Conservation (phyloP, 2,888 invertebrate species). For the Pterostichus niger region DNA sequence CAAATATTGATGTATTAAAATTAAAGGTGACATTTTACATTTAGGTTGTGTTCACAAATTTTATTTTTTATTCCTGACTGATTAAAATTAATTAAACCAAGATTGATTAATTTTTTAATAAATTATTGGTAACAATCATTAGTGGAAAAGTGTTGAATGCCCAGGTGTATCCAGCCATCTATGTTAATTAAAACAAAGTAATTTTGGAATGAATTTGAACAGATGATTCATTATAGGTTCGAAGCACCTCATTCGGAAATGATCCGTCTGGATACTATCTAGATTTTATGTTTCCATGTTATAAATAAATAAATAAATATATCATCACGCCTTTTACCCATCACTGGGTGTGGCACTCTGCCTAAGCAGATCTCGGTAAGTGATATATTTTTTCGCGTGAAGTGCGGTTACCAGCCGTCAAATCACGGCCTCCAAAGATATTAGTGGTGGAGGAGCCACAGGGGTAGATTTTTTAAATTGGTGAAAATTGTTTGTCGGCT, state of each 20-base stretch:
- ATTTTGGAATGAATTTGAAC: constrained; percentile 47
- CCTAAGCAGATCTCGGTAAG: too few relatives aligned
- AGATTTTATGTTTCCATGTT: constrained; percentile 18
- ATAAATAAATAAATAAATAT: too few relatives aligned
- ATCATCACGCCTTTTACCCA: too few relatives aligned
- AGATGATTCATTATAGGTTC: constrained; percentile 27
- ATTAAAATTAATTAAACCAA: constrained; percentile 7
- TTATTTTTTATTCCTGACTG: neutral
- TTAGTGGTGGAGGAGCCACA: too few relatives aligned
- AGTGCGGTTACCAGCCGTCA: too few relatives aligned
- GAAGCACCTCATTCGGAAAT: constrained; percentile 31
- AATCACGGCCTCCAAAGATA: too few relatives aligned
- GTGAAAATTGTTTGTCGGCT: too few relatives aligned
- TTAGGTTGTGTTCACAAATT: neutral
- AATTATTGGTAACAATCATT: constrained; percentile 28
- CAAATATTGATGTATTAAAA: too few relatives aligned
- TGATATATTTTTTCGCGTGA: too few relatives aligned
- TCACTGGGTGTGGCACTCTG: too few relatives aligned
- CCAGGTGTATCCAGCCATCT: constrained; percentile 48
- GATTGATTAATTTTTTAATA: constrained; percentile 10
- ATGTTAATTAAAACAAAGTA: constrained; percentile 56
- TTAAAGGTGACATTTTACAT: too few relatives aligned
- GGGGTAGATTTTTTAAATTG: too few relatives aligned
- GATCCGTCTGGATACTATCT: constrained; percentile 33
- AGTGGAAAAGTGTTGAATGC: constrained; percentile 41